These are phyloP conservation scores for Anastatus disparis DNA, from an alignment of 1,140 invertebrate genomes.

Conservation along the genomic window DNA sequence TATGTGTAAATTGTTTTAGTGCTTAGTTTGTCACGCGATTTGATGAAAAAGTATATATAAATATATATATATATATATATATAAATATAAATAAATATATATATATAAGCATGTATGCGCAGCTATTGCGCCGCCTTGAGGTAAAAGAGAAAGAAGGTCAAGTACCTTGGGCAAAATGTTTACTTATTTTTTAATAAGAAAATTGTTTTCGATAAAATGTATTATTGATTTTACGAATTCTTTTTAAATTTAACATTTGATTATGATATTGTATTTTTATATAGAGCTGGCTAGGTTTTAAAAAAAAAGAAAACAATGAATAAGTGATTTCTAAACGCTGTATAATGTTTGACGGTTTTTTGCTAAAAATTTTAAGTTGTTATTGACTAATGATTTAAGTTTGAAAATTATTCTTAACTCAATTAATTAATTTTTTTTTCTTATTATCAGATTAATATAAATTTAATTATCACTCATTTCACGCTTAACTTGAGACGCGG, in stretches of 20 bases:
- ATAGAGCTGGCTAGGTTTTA: slow-evolving; percentile 10
- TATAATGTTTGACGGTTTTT: slow-evolving; percentile 24
- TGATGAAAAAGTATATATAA: slow-evolving; percentile 8
- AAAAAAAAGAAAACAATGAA: too few relatives aligned
- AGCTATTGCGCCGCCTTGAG: not conserved
- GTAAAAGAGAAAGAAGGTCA: not conserved
- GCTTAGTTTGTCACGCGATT: not conserved
- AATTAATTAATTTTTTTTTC: slow-evolving; percentile 6
- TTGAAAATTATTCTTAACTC: slow-evolving; percentile 25
- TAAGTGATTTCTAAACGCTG: too few relatives aligned
- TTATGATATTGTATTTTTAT: slow-evolving; percentile 31
- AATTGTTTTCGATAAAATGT: not conserved
- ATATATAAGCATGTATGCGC: not conserved
- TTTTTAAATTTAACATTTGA: slow-evolving; percentile 20
- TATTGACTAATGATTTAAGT: slow-evolving; percentile 19
- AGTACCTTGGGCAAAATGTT: slow-evolving; percentile 20
- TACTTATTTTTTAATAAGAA: slow-evolving; percentile 27
- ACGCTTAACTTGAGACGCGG: slow-evolving; percentile 2
- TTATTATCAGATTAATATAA: slow-evolving; percentile 13
- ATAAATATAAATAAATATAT: too few relatives aligned
- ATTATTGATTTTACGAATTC: slow-evolving; percentile 7
- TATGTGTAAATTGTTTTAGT: slow-evolving; percentile 11
- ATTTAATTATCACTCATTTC: slow-evolving; percentile 24
- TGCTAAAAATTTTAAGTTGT: slow-evolving; percentile 23
- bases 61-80: too few relatives aligned